Evolutionary conservation across 2,113 vertebrate species (phyloP), one percentile per base, ranked within the genome.

Genomic region (Shinisaurus crocodilurus): DNA sequence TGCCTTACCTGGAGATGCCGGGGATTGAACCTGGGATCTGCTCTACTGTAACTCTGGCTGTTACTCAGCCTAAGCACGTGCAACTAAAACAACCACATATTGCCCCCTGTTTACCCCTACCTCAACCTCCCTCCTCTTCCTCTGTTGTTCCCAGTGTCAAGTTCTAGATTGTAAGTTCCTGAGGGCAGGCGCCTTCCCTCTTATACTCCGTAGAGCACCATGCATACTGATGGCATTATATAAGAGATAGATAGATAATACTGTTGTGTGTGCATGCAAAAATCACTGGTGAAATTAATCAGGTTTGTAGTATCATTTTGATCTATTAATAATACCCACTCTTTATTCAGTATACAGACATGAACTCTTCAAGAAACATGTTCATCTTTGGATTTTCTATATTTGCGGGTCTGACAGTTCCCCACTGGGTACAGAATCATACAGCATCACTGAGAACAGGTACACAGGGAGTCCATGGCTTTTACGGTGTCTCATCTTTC

Each of bases 351-450:
- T 99, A 98, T 37, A 95, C 97, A 85, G 98, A 99, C 93, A 99
- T 99, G 99, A 99, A 99, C 95, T 99, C 98, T 4, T 98, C 99
- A 85, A 96, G 99, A 93, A 99, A 99, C 96, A 97, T 99, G 96
- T 99, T 99, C 89, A 97, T 99, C 88, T 99, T 99, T 94, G 99
- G 99, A 93, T 99, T 99, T 96, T 99, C 99, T 95, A 97, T 99
- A 91, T 99, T 98, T 95, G 95, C 96, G 95, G 99, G 97, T 29
- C 96, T 99, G 65, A 96, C 98, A 1, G 92, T 99, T 96, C 99
- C 99, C 69, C 98, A 97, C 96, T 99, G 99, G 99, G 97, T 99
- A 87, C 94, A 96, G 16, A 98, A 98, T 89, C 98, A 99, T 86
- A 90, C 97, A 0, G 88, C 70, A 3, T 92, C 93, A 60, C 96